Conservation (phyloP, 2,797 vertebrate species). For the Diplodus puntazzo region DNA sequence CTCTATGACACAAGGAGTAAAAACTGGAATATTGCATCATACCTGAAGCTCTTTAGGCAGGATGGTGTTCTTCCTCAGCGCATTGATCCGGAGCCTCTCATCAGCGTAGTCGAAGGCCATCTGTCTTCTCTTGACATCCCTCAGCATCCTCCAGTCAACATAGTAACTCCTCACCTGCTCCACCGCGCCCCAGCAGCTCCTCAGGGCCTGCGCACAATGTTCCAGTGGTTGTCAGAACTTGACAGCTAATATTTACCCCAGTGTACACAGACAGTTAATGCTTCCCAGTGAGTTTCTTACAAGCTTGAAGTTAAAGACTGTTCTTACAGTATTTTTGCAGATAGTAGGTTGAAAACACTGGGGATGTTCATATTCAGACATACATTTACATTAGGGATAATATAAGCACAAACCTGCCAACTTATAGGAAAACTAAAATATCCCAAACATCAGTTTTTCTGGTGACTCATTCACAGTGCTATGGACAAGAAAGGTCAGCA, state of each 20-base stretch:
- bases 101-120: slow-evolving; percentile 93
- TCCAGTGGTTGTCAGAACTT: neutral
- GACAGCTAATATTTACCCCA: neutral
- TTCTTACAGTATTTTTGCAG: neutral
- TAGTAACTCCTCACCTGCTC: slow-evolving; percentile 89
- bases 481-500: neutral
- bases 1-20: neutral
- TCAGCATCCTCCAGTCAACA: slow-evolving; percentile 95
- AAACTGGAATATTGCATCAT: neutral
- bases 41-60: slow-evolving; percentile 96
- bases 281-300: neutral
- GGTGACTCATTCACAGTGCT: too few relatives aligned
- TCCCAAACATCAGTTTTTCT: too few relatives aligned
- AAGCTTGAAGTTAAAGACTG: neutral
- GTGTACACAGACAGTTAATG: neutral
- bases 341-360: neutral
- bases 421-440: too few relatives aligned
- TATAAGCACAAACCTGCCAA: neutral
- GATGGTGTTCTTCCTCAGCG: slow-evolving; percentile 94
- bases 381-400: neutral
- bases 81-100: slow-evolving; percentile 92
- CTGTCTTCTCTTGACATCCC: slow-evolving; percentile 94
- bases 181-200: slow-evolving; percentile 75
- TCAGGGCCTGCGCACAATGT: slow-evolving; percentile 73
- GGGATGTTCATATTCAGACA: neutral